A percentile compares a stretch with the other conserved stretches of the same genome.
phyloP scores from a whole-genome alignment of 2,797 vertebrate genomes.

The Limnodromus scolopaceus region DNA sequence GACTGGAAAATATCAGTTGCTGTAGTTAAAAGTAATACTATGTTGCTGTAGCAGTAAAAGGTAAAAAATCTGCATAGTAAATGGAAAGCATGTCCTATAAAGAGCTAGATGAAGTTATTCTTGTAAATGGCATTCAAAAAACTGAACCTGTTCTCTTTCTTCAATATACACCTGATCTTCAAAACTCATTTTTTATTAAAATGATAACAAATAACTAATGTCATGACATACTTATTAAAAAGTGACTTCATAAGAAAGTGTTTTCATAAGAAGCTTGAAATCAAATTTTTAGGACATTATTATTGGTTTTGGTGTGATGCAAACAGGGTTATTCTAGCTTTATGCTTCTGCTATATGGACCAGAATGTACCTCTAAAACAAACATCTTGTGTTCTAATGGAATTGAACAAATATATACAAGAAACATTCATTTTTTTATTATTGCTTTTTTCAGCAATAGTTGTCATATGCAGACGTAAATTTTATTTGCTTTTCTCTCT shows the following conservation, averaged over 20 bases:
- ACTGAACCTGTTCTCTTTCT: not conserved
- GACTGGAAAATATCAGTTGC: not conserved
- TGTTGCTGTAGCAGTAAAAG: not conserved
- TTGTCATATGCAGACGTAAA: not conserved
- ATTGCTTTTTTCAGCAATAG: not conserved
- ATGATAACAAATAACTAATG: not conserved
- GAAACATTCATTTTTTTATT: constrained; percentile 25
- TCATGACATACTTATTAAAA: not conserved
- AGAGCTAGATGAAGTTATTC: not conserved
- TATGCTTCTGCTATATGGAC: not conserved
- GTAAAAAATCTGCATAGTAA: not conserved
- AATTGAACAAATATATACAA: constrained; percentile 20
- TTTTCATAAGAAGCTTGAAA: constrained; percentile 5
- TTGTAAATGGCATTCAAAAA: not conserved
- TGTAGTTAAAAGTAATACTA: not conserved
- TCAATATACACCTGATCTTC: not conserved
- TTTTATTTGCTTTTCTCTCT: constrained; percentile 11
- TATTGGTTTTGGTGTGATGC: not conserved
- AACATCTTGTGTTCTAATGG: not conserved
- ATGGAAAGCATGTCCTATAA: not conserved
- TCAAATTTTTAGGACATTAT: not conserved
- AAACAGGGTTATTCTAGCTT: not conserved
- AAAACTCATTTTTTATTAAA: not conserved
- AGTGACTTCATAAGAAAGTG: not conserved
- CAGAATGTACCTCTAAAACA: not conserved